Base-by-base conservation (phyloP, 2,113 vertebrate species). In the Cnemophilus loriae region DNA sequence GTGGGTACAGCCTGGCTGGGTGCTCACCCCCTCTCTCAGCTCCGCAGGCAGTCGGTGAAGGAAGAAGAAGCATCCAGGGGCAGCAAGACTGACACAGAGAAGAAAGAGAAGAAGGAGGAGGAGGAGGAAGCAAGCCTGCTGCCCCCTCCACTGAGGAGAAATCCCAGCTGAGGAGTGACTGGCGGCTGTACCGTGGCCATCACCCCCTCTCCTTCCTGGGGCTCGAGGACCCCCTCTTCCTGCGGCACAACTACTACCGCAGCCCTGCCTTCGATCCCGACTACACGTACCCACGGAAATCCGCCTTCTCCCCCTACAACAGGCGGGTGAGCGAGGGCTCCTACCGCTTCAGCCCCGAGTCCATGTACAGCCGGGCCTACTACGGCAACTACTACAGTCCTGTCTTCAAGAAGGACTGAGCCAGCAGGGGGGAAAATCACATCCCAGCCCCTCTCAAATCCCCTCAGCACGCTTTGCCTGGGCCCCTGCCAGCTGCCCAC, bases 341-440 rank as follows among this genome's bases (percentile, higher is more conserved):
- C 80, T 98, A 97, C 93, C 97, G 98, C 64, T 97, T 97, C 87
- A 95, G 96, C 80, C 95, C 97, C 8, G 98, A 98, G 84, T 57
- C 96, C 64, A 16, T 95, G 71, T 96, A 97, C 79, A 68, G 92
- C 82, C 97, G 97, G 12, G 71, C 96, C 15, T 97, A 97, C 88
- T 97, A 97, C 16, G 20, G n/a, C 91, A 96, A 94, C 64, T 67
- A 96, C 76, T 96, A 98, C 87, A 93, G 32, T 49, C 96, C 97
- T 8, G 56, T 88, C 65, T 91, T 94, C 93, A 98, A 98, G 94
- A 98, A 98, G 89, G 98, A 98, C 95, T 98, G 97, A 98, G 84
- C 15, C 0, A 3, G 30, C 0, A 0, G 37, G 16, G 3, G 24
- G 74, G 33, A 52, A 0, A 0, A 74, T 49, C 2, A 0, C 64